These are phyloP conservation scores for Caloenas nicobarica DNA, from an alignment of 2,113 vertebrate genomes.

Conservation along the genomic window DNA sequence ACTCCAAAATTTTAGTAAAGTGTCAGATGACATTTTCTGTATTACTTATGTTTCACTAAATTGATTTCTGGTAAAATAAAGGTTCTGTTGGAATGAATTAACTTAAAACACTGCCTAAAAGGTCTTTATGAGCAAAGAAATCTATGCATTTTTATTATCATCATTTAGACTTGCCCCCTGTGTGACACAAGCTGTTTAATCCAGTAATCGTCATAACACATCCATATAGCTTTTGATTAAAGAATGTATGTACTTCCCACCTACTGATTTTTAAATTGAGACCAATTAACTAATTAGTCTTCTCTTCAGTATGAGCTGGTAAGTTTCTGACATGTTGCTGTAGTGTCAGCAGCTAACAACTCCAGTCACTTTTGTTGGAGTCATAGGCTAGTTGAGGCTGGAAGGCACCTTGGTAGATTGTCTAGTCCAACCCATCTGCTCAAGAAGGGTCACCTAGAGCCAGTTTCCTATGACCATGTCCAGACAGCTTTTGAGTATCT, in stretches of 20 bases:
- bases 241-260: background rate
- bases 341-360: background rate
- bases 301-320: fast-evolving
- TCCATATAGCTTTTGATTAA: background rate
- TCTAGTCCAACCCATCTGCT: background rate
- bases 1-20: background rate
- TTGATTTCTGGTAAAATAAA: background rate
- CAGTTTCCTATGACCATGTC: no score
- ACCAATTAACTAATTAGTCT: background rate
- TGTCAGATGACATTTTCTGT: background rate
- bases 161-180: background rate
- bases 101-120: background rate
- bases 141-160: background rate
- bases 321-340: background rate
- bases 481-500: background rate
- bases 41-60: background rate
- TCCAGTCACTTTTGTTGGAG: background rate
- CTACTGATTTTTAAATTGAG: background rate
- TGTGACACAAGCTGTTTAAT: background rate
- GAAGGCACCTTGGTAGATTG: background rate
- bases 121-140: background rate
- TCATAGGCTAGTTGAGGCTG: background rate
- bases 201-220: background rate
- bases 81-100: background rate
- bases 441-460: background rate